Evolutionary conservation across 2,888 invertebrate species (phyloP).

Genomic region (Cephus nigrinus): DNA sequence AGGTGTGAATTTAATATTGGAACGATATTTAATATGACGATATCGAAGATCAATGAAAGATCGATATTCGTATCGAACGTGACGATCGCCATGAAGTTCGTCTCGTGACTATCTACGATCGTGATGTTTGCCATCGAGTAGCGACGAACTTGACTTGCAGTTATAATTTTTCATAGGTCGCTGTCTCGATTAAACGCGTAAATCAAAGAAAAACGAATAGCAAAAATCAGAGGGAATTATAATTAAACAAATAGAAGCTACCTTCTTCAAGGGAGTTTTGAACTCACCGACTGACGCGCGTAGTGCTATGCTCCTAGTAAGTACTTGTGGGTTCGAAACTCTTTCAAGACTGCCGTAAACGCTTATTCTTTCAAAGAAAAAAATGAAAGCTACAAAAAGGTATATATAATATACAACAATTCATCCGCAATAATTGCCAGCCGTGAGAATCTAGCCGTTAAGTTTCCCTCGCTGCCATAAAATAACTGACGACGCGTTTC

Average conservation of each 20-base stretch:
- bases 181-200: neutral
- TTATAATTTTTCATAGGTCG: neutral
- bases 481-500: neutral
- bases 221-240: neutral
- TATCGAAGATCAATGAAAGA: neutral
- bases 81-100: neutral
- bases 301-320: constrained; percentile 16
- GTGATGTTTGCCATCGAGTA: neutral
- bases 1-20: neutral
- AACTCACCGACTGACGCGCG: constrained; percentile 36
- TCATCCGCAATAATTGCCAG: constrained; percentile 25
- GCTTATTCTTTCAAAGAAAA: constrained; percentile 27
- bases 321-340: constrained; percentile 32
- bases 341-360: constrained; percentile 48
- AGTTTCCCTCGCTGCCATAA: neutral
- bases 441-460: neutral
- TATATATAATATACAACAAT: neutral
- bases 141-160: neutral
- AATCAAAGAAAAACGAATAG: neutral
- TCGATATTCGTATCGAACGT: neutral
- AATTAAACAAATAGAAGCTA: constrained; percentile 12
- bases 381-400: neutral
- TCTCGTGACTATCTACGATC: neutral
- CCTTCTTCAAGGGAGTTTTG: constrained; percentile 24
- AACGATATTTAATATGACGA: neutral